Evolutionary conservation across 2,113 vertebrate genomes (phyloP).

Genomic region (Rhadina sibilatrix): DNA sequence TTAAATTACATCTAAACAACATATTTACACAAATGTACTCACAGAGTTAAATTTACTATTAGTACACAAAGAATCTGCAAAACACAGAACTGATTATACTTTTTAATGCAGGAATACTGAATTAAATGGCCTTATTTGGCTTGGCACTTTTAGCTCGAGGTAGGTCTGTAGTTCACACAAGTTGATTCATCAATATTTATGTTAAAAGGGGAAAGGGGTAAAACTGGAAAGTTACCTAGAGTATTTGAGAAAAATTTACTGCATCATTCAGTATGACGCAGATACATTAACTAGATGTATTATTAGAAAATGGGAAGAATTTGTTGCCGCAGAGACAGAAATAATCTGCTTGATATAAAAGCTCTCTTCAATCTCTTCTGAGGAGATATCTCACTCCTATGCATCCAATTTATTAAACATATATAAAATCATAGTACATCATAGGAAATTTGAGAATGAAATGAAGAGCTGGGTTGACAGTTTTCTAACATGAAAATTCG

Average conservation of each 20-base stretch:
- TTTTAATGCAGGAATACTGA: neutral
- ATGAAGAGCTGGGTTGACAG: neutral
- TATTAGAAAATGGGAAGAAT: slow-evolving; percentile 41
- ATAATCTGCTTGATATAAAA: neutral
- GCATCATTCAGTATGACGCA: slow-evolving; percentile 26
- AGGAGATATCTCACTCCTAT: neutral
- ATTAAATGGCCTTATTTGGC: neutral
- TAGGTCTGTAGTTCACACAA: slow-evolving; percentile 13
- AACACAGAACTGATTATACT: neutral
- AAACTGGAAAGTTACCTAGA: slow-evolving; percentile 60
- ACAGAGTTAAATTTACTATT: neutral
- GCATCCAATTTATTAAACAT: neutral
- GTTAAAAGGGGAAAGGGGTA: slow-evolving; percentile 1
- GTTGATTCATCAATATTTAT: slow-evolving; percentile 55
- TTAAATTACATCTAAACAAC: neutral
- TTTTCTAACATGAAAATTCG: neutral
- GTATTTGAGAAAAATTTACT: slow-evolving; percentile 49
- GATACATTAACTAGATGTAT: slow-evolving; percentile 18
- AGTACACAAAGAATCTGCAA: neutral
- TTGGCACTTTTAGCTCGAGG: slow-evolving; percentile 1
- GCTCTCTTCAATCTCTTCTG: neutral
- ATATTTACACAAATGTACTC: neutral
- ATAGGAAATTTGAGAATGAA: neutral
- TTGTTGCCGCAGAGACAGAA: slow-evolving; percentile 16
- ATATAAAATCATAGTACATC: neutral